Percentiles rank a stretch among this genome's conserved stretches.
Conservation (phyloP, 2,888 invertebrate species). For the Euplagia quadripunctaria region DNA sequence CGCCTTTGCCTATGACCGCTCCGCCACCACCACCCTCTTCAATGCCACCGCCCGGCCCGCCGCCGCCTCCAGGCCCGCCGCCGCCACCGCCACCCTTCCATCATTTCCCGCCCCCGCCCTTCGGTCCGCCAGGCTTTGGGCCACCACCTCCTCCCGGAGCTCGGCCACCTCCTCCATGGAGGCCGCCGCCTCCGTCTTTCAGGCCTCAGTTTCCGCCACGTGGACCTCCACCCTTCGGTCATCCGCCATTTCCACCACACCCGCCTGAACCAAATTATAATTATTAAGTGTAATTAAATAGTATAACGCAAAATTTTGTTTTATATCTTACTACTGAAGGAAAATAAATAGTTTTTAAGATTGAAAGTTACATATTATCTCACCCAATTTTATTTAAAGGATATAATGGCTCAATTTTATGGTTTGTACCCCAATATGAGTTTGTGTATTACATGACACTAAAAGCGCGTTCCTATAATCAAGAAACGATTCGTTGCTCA, state of each 20-base stretch:
- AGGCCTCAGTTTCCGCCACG: slow-evolving; percentile 64
- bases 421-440: too few relatives aligned
- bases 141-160: slow-evolving; percentile 86
- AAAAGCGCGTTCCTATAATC: too few relatives aligned
- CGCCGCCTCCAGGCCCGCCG: slow-evolving; percentile 77
- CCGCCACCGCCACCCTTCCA: slow-evolving; percentile 79
- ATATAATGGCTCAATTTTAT: too few relatives aligned
- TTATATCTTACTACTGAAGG: not conserved
- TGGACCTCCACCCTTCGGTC: slow-evolving; percentile 84
- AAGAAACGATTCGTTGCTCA: too few relatives aligned
- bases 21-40: slow-evolving; percentile 79
- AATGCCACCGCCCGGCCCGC: slow-evolving; percentile 78
- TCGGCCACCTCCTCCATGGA: slow-evolving; percentile 71
- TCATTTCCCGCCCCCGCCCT: slow-evolving; percentile 77
- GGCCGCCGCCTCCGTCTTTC: slow-evolving; percentile 76
- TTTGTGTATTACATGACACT: too few relatives aligned
- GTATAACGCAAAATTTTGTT: slow-evolving; percentile 33
- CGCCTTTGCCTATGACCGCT: slow-evolving; percentile 80
- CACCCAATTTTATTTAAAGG: not conserved
- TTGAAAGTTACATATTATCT: not conserved
- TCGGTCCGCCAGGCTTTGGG: slow-evolving; percentile 65
- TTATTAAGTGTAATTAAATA: slow-evolving; percentile 70
- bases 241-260: slow-evolving; percentile 90
- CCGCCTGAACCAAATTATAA: slow-evolving; percentile 85
- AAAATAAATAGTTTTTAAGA: slow-evolving; percentile 7